Evolutionary conservation across 2,888 invertebrate species (phyloP), one percentile per base, ranked within the genome.

Genomic region (Zaprionus bogoriensis): DNA sequence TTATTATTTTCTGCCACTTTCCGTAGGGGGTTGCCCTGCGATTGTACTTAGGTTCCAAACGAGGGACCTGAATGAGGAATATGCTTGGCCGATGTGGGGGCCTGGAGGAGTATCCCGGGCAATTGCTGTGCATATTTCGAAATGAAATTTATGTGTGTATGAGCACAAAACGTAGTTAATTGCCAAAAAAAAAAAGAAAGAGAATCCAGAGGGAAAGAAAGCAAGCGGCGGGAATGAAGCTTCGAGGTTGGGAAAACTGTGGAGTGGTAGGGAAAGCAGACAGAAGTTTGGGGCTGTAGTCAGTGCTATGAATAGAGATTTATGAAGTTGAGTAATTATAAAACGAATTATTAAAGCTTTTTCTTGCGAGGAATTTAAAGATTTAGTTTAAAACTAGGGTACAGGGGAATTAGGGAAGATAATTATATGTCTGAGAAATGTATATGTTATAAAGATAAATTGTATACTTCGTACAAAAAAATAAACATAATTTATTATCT

Each of bases 1-100:
- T 71, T 59, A 57, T 64, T 66, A 68, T 64, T 74, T 42, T 47
- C 39, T n/a, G 39, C 27, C 28, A n/a, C 22, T 25, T 50, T 44
- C 52, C 45, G 23, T 25, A 22, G 14, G 42, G 25, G 28, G 50
- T 36, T 36, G 32, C 17, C 6, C 10, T 10, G 10, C 10, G 10
- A 27, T 10, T 27, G 27, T 10, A 3, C 7, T 36, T 36, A 36
- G 32, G 32, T n/a, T 4, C 30, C 10, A 4, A 4, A 30, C 5
- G 12, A 36, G 32, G 32, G 14, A 17, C 7, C 7, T n/a, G n/a
- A n/a, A n/a, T 30, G 28, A n/a, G 28, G n/a, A 10, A n/a, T 4
- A 25, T 5, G 32, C 0, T 0, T 1, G 17, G 17, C 2, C 12
- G 14, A n/a, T n/a, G 2, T 32, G 14, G 3, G 14, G 32, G 14